phyloP scores from a whole-genome alignment of 2,113 vertebrate species.

The Morone chrysops region DNA sequence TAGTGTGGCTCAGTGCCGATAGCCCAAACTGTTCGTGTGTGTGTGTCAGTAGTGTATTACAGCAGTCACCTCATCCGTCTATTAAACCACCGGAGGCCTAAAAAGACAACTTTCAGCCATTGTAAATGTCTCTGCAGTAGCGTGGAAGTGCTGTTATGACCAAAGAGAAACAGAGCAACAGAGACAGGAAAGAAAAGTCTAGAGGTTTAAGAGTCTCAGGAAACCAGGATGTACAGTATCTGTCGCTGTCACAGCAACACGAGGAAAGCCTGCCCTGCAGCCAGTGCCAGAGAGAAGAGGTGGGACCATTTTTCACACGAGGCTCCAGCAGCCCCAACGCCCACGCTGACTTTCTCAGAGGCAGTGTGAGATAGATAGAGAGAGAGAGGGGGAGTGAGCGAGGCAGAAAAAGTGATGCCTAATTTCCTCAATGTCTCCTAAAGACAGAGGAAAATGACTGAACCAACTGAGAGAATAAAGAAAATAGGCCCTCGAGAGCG shows the following conservation, averaged over 20 bases:
- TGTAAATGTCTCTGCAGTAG: background rate
- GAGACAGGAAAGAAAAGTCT: conserved; percentile 1
- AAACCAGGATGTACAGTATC: conserved; percentile 29
- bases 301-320: conserved; percentile 59
- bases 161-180: conserved; percentile 9
- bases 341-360: conserved; percentile 75
- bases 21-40: conserved; percentile 3
- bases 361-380: background rate
- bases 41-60: background rate
- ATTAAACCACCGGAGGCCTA: background rate
- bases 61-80: background rate
- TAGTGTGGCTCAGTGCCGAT: background rate
- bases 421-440: conserved; percentile 42
- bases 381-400: background rate
- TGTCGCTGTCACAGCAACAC: conserved; percentile 30
- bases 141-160: background rate
- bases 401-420: conserved; percentile 27
- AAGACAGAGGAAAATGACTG: conserved; percentile 25
- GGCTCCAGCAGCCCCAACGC: conserved; percentile 64
- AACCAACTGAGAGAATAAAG: conserved; percentile 18
- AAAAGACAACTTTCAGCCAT: background rate
- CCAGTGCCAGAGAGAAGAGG: conserved; percentile 45
- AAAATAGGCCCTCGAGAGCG: conserved; percentile 23
- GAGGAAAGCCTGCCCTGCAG: conserved; percentile 52
- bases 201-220: conserved; percentile 24